These are phyloP conservation scores for Penaeus indicus DNA, from an alignment of 1,140 invertebrate genomes.

Conservation along the genomic window DNA sequence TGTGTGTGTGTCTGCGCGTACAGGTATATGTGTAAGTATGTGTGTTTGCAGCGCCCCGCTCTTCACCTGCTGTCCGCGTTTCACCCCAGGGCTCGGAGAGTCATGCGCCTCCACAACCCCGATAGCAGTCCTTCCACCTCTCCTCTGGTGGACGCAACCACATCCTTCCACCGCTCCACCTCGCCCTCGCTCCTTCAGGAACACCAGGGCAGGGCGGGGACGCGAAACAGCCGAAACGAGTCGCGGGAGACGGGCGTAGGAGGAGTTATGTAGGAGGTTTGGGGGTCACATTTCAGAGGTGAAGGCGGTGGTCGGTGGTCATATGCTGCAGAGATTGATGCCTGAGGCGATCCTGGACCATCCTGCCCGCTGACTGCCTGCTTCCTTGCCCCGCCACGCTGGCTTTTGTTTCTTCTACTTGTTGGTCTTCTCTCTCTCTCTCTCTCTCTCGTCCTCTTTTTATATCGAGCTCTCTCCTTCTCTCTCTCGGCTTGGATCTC, in stretches of 20 bases:
- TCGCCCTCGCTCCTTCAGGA: not conserved
- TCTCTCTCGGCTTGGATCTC: too few relatives aligned
- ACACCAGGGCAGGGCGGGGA: too few relatives aligned
- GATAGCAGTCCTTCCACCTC: conserved; percentile 5
- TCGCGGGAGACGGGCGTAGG: not conserved
- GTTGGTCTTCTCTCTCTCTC: too few relatives aligned
- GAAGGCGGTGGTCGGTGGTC: conserved; percentile 55
- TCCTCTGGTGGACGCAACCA: not conserved
- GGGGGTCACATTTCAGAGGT: conserved; percentile 55
- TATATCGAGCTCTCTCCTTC: too few relatives aligned
- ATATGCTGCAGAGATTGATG: conserved; percentile 59
- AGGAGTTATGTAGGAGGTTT: not conserved
- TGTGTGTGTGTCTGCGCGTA: not conserved
- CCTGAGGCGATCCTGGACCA: conserved; percentile 15
- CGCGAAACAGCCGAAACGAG: not conserved
- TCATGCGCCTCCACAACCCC: conserved; percentile 56
- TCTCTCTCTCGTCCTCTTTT: too few relatives aligned
- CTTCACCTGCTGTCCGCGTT: conserved; percentile 52
- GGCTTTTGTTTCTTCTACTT: too few relatives aligned
- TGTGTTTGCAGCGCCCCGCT: conserved; percentile 48
- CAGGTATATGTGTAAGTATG: conserved; percentile 12
- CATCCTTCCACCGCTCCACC: not conserved
- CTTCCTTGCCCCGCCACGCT: too few relatives aligned
- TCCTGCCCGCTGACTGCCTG: too few relatives aligned
- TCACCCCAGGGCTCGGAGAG: conserved; percentile 16